These are phyloP conservation scores for Distichodus sexfasciatus DNA, from an alignment of 2,797 vertebrate species.

Conservation along the genomic window DNA sequence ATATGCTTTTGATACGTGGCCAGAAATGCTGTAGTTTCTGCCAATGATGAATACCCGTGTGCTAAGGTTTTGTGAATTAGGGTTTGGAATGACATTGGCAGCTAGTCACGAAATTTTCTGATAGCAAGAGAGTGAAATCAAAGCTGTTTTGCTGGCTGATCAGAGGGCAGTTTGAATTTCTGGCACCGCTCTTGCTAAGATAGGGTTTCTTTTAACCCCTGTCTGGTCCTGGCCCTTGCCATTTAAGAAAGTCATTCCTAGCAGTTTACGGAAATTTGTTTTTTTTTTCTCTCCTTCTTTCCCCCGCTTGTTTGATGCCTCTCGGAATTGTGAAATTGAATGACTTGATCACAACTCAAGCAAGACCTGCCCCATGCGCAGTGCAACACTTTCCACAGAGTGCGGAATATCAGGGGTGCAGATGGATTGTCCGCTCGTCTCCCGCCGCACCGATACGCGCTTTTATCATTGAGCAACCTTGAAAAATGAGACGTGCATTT, in stretches of 20 bases:
- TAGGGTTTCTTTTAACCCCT: slow-evolving; percentile 26
- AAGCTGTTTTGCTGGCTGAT: slow-evolving; percentile 45
- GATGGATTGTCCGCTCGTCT: slow-evolving; percentile 52
- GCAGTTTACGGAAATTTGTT: slow-evolving; percentile 10
- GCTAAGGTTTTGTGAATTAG: slow-evolving; percentile 20
- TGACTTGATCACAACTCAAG: slow-evolving; percentile 18
- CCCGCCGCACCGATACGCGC: slow-evolving; percentile 65
- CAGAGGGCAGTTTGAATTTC: slow-evolving; percentile 27
- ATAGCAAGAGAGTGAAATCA: slow-evolving; percentile 18
- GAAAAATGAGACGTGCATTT: slow-evolving; percentile 63
- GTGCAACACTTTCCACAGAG: slow-evolving; percentile 61
- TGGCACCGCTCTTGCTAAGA: slow-evolving; percentile 10
- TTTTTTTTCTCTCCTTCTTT: slow-evolving; percentile 19
- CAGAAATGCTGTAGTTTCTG: background rate
- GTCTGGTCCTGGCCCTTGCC: slow-evolving; percentile 23
- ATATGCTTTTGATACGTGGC: slow-evolving; percentile 28
- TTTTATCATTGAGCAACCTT: slow-evolving; percentile 76
- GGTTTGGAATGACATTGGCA: slow-evolving; percentile 8
- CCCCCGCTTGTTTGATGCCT: slow-evolving; percentile 15
- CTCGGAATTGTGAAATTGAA: slow-evolving; percentile 34
- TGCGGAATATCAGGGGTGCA: slow-evolving; percentile 58
- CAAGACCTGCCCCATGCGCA: slow-evolving; percentile 21
- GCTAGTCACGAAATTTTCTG: slow-evolving; percentile 9
- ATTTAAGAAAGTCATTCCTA: slow-evolving; percentile 18
- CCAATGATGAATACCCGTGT: background rate